Base-by-base conservation (phyloP, 2,797 vertebrate species). In the Leptatherina wallacei region DNA sequence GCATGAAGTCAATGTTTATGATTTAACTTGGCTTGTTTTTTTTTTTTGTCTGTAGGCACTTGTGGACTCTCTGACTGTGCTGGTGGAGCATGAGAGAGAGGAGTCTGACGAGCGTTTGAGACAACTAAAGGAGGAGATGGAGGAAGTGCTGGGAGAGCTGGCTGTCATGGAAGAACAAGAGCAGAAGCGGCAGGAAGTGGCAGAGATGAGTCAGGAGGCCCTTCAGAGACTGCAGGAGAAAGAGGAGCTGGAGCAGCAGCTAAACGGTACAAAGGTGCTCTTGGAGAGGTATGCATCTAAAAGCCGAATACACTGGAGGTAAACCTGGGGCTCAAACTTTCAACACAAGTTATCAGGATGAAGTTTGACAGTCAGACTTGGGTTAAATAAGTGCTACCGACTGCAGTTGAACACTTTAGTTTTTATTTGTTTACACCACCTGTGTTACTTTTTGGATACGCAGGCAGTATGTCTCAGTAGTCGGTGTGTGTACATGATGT, bases 111-210 rank as follows among this genome's bases (percentile, higher is more conserved):
- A 91, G 38, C 88, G 74, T 1, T 62, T 96, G 52, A 92, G 83
- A 32, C 95, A 96, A 80, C 86, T 99, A 20, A 94, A 87, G 69
- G 91, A 93, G 30, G 93, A 97, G 86, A 86, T 98, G 80, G 96
- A 95, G 61, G 95, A 92, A 42, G 91, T 94, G 9, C 85, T 98
- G 73, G 94, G 93, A 24, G 97, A 98, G 72, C 91, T 99, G 4
- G 93, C 95, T 18, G 78, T 86, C 13, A 64, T 97, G 27, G 96
- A 98, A 80, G 86, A 89, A 0, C 91, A 96, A 73, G 97, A 98
- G 56, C 89, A 88, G 59, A 86, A 78, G 57, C 89, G 85, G 36
- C 93, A 91, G 7, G 93, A 91, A 27, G 3, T 93, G 71, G 92
- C 93, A 36, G 85, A 86, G 22, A 81, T 90, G 61, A 90, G 90